These are phyloP conservation scores for Eidolon helvum DNA, from an alignment of 2,113 vertebrate genomes.

Conservation along the genomic window DNA sequence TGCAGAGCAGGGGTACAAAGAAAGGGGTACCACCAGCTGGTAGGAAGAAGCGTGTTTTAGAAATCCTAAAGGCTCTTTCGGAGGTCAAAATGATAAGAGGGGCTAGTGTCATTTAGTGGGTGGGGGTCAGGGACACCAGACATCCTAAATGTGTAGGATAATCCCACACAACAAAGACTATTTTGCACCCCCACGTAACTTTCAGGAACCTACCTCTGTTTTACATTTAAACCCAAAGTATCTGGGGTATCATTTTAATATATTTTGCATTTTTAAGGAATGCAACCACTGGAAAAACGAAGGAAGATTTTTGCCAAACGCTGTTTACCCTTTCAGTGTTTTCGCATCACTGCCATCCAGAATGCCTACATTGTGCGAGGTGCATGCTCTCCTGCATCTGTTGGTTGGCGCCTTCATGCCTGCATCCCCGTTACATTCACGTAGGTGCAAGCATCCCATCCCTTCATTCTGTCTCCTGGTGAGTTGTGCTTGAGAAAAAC, in stretches of 20 bases:
- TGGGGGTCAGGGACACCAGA: neutral
- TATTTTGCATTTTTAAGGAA: neutral
- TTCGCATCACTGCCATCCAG: neutral
- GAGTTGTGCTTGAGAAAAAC: neutral
- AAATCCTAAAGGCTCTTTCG: neutral
- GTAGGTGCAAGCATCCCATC: neutral
- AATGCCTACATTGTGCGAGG: neutral
- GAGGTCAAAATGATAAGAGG: neutral
- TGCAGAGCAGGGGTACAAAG: neutral
- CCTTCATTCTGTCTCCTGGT: neutral
- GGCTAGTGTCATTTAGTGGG: neutral
- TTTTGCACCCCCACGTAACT: neutral
- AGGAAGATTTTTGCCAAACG: neutral
- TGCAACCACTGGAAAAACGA: neutral
- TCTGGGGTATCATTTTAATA: neutral
- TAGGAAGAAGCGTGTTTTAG: neutral
- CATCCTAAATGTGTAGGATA: neutral
- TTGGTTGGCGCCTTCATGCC: neutral
- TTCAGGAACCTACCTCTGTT: neutral
- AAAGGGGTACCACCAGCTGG: neutral
- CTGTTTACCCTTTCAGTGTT: neutral
- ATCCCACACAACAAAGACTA: neutral
- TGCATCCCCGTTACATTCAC: rapidly evolving
- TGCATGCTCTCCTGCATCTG: neutral
- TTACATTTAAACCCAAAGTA: neutral